Conservation (phyloP, 2,113 vertebrate species). For the Heteronetta atricapilla region DNA sequence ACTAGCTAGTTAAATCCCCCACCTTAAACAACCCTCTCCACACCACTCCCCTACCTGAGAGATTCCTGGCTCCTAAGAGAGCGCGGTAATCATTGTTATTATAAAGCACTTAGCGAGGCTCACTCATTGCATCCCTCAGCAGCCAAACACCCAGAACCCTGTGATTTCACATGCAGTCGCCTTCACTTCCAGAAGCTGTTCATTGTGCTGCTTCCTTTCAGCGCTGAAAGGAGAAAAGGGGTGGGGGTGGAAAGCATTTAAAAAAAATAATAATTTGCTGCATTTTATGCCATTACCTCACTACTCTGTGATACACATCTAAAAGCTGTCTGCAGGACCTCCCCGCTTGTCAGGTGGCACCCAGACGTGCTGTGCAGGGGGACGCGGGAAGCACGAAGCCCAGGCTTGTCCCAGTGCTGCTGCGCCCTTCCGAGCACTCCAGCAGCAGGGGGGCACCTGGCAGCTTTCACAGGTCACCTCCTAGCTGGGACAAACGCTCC, state of each 20-base stretch:
- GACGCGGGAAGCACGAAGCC: neutral
- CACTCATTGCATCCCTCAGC: conserved; percentile 56
- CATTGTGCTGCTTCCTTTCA: conserved; percentile 53
- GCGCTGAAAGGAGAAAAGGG: neutral
- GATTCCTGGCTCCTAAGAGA: conserved; percentile 43
- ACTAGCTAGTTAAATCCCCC: conserved; percentile 27
- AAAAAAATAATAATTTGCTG: conserved; percentile 20
- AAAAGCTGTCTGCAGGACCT: conserved; percentile 33
- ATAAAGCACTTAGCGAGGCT: conserved; percentile 68
- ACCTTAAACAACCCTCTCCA: conserved; percentile 36
- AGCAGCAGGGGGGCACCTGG: neutral
- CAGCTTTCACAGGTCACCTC: neutral
- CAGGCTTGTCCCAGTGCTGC: neutral
- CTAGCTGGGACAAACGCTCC: neutral
- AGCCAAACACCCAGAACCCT: conserved; percentile 62
- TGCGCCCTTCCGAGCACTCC: neutral
- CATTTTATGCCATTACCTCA: conserved; percentile 48
- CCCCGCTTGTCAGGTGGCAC: neutral
- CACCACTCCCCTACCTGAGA: conserved; percentile 36
- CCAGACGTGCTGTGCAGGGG: neutral
- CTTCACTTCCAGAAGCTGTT: conserved; percentile 50
- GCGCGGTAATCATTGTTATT: conserved; percentile 68
- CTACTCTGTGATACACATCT: conserved; percentile 24
- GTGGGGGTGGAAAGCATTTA: conserved; percentile 3
- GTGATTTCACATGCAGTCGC: conserved; percentile 65